Percentiles rank a stretch among this genome's conserved stretches.
Evolutionary conservation across 2,113 vertebrate species (phyloP).

Genomic region (Labrus mixtus): DNA sequence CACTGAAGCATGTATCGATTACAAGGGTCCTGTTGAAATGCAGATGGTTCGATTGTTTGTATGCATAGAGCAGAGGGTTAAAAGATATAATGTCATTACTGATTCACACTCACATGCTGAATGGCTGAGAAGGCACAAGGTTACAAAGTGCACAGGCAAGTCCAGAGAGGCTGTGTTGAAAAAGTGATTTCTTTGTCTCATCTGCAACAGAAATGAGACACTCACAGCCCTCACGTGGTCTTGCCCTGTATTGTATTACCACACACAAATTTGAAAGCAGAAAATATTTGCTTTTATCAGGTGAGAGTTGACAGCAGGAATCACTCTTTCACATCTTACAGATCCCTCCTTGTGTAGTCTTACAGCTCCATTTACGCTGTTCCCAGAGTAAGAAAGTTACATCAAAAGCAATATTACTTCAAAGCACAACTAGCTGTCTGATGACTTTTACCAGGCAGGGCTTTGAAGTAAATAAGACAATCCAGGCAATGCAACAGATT

Average conservation of each 20-base stretch:
- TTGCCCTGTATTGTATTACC: conserved; percentile 65
- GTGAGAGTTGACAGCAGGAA: conserved; percentile 50
- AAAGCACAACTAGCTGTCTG: conserved; percentile 68
- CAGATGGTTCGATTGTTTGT: conserved; percentile 64
- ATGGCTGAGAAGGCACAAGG: conserved; percentile 83
- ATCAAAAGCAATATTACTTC: conserved; percentile 76
- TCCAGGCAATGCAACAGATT: conserved; percentile 55
- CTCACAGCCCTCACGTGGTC: conserved; percentile 35
- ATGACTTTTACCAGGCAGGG: conserved; percentile 61
- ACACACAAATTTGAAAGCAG: conserved; percentile 59
- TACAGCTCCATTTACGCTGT: conserved; percentile 64
- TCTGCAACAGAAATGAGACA: conserved; percentile 49
- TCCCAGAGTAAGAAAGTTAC: conserved; percentile 66
- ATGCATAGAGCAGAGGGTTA: conserved; percentile 62
- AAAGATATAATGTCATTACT: conserved; percentile 85
- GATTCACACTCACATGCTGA: conserved; percentile 77
- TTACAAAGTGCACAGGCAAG: conserved; percentile 52
- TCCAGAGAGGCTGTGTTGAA: conserved; percentile 45
- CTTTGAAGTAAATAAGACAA: conserved; percentile 80
- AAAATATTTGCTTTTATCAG: conserved; percentile 58
- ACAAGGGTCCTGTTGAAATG: conserved; percentile 61
- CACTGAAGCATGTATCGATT: conserved; percentile 62
- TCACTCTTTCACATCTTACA: conserved; percentile 51
- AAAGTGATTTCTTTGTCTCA: conserved; percentile 48
- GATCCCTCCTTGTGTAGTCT: conserved; percentile 80